Conservation (phyloP, 2,113 vertebrate species). For the Antechinus stuartii region DNA sequence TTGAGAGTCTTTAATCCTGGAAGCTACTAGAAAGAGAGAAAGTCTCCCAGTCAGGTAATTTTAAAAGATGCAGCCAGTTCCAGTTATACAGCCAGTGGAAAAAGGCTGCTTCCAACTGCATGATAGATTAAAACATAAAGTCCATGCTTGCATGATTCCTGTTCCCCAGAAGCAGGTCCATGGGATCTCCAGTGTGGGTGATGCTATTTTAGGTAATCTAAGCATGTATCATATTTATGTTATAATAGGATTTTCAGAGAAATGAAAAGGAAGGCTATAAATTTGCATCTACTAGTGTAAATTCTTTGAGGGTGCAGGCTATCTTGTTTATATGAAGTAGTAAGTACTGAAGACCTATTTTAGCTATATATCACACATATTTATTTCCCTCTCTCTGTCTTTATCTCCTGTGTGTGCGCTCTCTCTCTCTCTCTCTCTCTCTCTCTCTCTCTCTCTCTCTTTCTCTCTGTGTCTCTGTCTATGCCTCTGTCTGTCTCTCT, state of each 20-base stretch:
- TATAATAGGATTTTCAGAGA: background rate
- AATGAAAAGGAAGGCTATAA: background rate
- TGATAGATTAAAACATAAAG: background rate
- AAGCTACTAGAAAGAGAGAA: background rate
- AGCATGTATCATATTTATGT: background rate
- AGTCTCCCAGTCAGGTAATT: background rate
- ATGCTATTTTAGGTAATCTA: background rate
- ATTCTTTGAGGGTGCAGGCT: background rate
- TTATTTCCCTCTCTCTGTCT: too few species aligned
- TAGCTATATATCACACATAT: background rate
- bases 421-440: too few species aligned
- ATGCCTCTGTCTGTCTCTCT: too few species aligned
- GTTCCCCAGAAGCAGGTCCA: background rate
- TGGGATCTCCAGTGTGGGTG: background rate
- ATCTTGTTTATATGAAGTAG: background rate
- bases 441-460: too few species aligned
- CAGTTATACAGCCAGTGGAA: background rate
- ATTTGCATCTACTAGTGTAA: background rate
- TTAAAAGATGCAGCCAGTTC: background rate
- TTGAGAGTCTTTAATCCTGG: background rate
- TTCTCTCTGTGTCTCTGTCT: too few species aligned
- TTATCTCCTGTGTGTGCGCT: too few species aligned
- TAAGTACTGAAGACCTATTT: background rate
- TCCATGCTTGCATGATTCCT: background rate
- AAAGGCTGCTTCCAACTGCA: background rate